A percentile compares a stretch with the other conserved stretches of the same genome.
These are phyloP conservation scores for Cyprinodon variegatus DNA, from an alignment of 2,113 vertebrate species.

Conservation along the genomic window DNA sequence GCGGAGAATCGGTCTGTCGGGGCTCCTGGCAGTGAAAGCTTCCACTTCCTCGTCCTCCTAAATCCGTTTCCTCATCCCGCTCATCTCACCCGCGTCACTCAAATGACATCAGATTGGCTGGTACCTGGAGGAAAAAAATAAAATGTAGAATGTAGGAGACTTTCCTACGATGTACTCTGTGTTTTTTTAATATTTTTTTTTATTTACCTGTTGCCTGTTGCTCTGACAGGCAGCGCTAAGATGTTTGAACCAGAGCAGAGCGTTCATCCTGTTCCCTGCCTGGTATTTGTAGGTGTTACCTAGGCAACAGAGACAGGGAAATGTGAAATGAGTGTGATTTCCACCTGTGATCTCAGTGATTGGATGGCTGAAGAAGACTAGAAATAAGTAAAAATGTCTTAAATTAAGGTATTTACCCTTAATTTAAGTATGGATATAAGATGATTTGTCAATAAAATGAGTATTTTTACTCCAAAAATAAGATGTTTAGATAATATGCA, in stretches of 20 bases:
- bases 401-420: too few relatives aligned
- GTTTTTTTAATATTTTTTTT: too few relatives aligned
- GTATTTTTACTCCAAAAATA: too few relatives aligned
- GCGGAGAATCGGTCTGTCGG: constrained; percentile 48
- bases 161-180: neutral
- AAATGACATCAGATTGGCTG: constrained; percentile 98
- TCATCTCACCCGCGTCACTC: constrained; percentile 80
- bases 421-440: too few relatives aligned
- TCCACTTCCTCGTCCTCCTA: constrained; percentile 59
- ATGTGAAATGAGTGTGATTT: constrained; percentile 27
- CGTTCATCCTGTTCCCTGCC: constrained; percentile 93
- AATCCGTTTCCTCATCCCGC: constrained; percentile 42
- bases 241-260: constrained; percentile 98
- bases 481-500: too few relatives aligned
- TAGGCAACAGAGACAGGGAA: constrained; percentile 69
- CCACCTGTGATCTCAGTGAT: constrained; percentile 20
- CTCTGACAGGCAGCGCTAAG: constrained; percentile 96
- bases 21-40: constrained; percentile 84
- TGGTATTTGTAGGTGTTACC: constrained; percentile 99
- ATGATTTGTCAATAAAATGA: too few relatives aligned
- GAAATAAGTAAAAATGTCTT: too few relatives aligned
- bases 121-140: constrained; percentile 81
- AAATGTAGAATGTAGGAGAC: neutral
- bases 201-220: constrained; percentile 92
- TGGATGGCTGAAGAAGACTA: constrained; percentile 19